phyloP scores from a whole-genome alignment of 1,140 invertebrate genomes.

The Papilio xuthus region DNA sequence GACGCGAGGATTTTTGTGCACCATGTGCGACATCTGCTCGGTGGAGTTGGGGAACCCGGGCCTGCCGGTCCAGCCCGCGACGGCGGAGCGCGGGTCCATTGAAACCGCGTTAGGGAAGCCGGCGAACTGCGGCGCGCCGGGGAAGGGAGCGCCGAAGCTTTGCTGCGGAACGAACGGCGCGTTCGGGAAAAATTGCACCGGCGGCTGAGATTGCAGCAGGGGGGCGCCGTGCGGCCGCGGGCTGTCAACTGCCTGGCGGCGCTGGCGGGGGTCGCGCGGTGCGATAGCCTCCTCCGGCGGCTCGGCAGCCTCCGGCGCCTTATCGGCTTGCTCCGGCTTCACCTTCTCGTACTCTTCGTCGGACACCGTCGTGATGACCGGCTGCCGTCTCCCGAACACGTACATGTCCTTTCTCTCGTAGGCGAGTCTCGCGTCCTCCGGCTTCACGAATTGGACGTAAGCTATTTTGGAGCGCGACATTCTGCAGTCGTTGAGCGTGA shows the following conservation, averaged over 20 bases:
- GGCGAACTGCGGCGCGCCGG: conserved; percentile 52
- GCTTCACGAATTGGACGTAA: conserved; percentile 88
- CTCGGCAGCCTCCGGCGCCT: conserved; percentile 25
- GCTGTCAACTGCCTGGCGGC: conserved; percentile 54
- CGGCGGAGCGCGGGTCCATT: conserved; percentile 61
- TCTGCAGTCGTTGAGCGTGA: conserved; percentile 84
- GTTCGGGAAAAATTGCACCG: conserved; percentile 52
- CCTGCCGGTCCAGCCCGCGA: conserved; percentile 56
- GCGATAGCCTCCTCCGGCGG: conserved; percentile 42
- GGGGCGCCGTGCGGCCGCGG: conserved; percentile 35
- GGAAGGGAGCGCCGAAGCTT: conserved; percentile 51
- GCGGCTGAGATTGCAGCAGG: conserved; percentile 36
- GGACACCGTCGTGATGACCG: conserved; percentile 54
- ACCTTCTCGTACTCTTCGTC: conserved; percentile 62
- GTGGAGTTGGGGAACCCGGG: conserved; percentile 53
- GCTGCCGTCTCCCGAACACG: conserved; percentile 62
- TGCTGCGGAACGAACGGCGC: conserved; percentile 54
- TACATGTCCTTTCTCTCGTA: conserved; percentile 76
- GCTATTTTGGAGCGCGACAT: conserved; percentile 83
- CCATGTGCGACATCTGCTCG: conserved; percentile 44
- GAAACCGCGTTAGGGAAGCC: conserved; percentile 52
- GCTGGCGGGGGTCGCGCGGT: conserved; percentile 68
- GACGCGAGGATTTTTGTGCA: conserved; percentile 40
- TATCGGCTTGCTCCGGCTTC: conserved; percentile 58
- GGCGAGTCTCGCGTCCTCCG: conserved; percentile 86